A percentile compares a stretch with the other conserved stretches of the same genome.
Evolutionary conservation across 2,888 invertebrate genomes (phyloP).

Genomic region (Amorpha juglandis): DNA sequence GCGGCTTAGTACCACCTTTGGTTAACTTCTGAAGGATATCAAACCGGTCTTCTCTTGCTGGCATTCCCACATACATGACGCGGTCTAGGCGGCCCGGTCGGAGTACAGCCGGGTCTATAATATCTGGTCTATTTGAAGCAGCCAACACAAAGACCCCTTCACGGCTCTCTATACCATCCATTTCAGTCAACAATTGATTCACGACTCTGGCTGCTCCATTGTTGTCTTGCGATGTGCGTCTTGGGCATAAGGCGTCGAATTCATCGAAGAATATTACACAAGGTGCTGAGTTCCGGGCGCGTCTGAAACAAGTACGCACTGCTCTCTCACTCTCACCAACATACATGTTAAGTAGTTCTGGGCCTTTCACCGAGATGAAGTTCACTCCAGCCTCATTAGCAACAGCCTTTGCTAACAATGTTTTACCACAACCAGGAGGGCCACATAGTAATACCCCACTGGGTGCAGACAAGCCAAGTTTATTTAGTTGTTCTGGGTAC

Average conservation of each 20-base stretch:
- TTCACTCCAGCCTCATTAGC: conserved; percentile 99
- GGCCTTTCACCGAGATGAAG: conserved; percentile 99
- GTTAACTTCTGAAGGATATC: conserved; percentile 96
- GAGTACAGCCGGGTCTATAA: conserved; percentile 97
- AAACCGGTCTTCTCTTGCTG: conserved; percentile 89
- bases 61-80: conserved; percentile 95
- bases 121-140: conserved; percentile 98
- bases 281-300: conserved; percentile 97
- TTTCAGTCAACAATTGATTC: conserved; percentile 98
- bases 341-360: conserved; percentile 99
- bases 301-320: conserved; percentile 96
- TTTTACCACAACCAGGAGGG: conserved; percentile 98
- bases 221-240: conserved; percentile 89
- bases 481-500: conserved; percentile 91
- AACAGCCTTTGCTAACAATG: conserved; percentile 97
- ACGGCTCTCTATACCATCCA: conserved; percentile 97
- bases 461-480: conserved; percentile 91
- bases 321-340: conserved; percentile 99
- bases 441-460: conserved; percentile 97
- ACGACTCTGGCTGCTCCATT: conserved; percentile 94
- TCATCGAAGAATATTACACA: conserved; percentile 99
- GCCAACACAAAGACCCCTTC: conserved; percentile 97
- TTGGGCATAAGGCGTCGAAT: conserved; percentile 97
- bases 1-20: conserved; percentile 93
- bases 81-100: conserved; percentile 95